Evolutionary conservation across 2,888 invertebrate species (phyloP), one percentile per base, ranked within the genome.

Genomic region (Nomada lathburiana): DNA sequence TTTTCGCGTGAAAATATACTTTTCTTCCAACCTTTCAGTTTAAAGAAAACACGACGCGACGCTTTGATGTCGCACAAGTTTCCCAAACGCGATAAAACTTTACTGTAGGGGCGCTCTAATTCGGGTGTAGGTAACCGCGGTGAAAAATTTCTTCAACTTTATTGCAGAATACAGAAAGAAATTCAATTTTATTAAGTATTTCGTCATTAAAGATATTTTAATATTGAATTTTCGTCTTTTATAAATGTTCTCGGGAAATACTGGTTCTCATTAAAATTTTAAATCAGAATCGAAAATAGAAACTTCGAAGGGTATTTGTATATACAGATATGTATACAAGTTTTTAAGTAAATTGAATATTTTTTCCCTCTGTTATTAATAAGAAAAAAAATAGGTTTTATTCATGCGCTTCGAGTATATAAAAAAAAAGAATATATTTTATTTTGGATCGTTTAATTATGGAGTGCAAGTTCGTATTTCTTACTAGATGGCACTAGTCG

Each of bases 61-160:
- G 47, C 60, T 62, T 59, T 16, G 18, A 67, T 20, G 23, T 29
- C 36, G 5, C 23, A 16, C 18, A 20, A 53, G 62, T 71, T 71
- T 64, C 47, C 47, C 50, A 23, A 65, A 76, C 52, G 50, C 50
- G 52, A 55, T 29, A 36, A 62, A 60, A 74, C 26, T 57, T 44
- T 65, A 44, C 42, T 13, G 20, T 55, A 59, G 77, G n/a, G 83
- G 77, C 83, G 83, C 77, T 82, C 47, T 62, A 20, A 74, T 76
- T 82, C 62, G 57, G 16, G 36, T n/a, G 16, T 16, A 29, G 2
- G 47, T 50, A 44, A 59, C 13, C 5, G 13, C 20, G 23, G n/a
- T 2, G 18, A n/a, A 20, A 11, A 65, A 26, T 47, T 69, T 69
- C 0, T 26, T 0, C 10, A 57, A 23, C 47, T 78, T 68, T 11